These are phyloP conservation scores for Tiphia femorata DNA, from an alignment of 2,888 invertebrate species.

Conservation along the genomic window DNA sequence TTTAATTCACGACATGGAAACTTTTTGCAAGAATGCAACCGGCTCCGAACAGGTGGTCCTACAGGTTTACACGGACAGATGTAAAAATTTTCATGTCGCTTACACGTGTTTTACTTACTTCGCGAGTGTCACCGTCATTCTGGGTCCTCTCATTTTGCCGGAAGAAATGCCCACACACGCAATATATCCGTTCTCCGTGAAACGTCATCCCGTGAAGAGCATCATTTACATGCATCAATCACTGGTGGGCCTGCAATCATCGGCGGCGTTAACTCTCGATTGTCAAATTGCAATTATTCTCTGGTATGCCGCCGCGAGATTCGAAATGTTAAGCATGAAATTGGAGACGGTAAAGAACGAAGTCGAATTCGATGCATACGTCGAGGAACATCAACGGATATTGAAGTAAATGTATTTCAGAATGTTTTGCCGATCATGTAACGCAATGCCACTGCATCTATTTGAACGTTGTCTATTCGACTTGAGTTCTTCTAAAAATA, in stretches of 20 bases:
- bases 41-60: slow-evolving; percentile 35
- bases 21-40: slow-evolving; percentile 20
- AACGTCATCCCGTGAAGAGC: slow-evolving; percentile 17
- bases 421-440: too few species aligned
- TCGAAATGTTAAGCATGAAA: slow-evolving; percentile 12
- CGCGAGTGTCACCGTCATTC: slow-evolving; percentile 36
- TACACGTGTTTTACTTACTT: slow-evolving; percentile 32
- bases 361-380: background rate
- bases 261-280: slow-evolving; percentile 42
- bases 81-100: slow-evolving; percentile 34
- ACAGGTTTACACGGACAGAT: slow-evolving; percentile 44
- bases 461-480: too few species aligned
- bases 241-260: slow-evolving; percentile 41
- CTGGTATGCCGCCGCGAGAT: slow-evolving; percentile 44
- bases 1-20: slow-evolving; percentile 9
- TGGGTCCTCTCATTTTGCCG: slow-evolving; percentile 39
- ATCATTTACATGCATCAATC: slow-evolving; percentile 41
- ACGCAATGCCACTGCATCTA: too few species aligned
- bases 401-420: slow-evolving; percentile 25
- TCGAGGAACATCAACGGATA: background rate
- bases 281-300: slow-evolving; percentile 47
- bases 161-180: slow-evolving; percentile 46
- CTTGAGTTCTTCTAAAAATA: too few species aligned
- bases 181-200: slow-evolving; percentile 52
- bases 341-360: background rate